Base-by-base conservation (phyloP, 2,113 vertebrate genomes). In the Burhinus oedicnemus region DNA sequence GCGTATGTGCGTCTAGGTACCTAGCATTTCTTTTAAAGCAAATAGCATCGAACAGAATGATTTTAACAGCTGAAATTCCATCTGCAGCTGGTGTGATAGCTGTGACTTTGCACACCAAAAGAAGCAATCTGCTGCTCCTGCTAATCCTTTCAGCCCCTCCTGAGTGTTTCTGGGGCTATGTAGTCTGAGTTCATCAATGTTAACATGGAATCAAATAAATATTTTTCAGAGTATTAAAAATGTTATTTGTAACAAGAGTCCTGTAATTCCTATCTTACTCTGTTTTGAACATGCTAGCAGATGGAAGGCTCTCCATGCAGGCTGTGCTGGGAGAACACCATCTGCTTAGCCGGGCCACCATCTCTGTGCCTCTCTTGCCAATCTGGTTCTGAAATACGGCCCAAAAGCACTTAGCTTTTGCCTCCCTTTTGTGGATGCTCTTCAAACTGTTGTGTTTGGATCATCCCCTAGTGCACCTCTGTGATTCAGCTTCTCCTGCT, bases 221-320 rank as follows among this genome's bases (percentile, higher is more conserved):
- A 90, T 94, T 96, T 96, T 79, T 91, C 81, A 68, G 71, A 70
- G 62, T 76, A 91, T 95, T 95, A 92, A 79, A 93, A 82, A 69
- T 5, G 14, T 76, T 94, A 54, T 58, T 94, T 87, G 34, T 91
- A 58, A 69, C 62, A 36, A 9, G 74, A 77, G 62, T 76, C 19
- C 61, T 19, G 47, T 87, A 92, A 84, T 93, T 95, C 66, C 83
- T 36, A 5, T 60, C 69, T 92, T 69, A 49, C 32, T 64, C 38
- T 95, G 74, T 36, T 82, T 57, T 36, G 91, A 49, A 84, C 1
- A 4, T 65, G 34, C 54, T 60, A 54, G 66, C 96, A 97, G 95
- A 95, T 93, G 93, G 89, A 77, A 57, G 78, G 44, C 34, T 64
- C 44, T 92, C 42, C 0, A 15, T 2, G 6, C 82, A 86, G 86